Conservation (phyloP, 2,888 invertebrate genomes). For the Neoaliturus tenellus region DNA sequence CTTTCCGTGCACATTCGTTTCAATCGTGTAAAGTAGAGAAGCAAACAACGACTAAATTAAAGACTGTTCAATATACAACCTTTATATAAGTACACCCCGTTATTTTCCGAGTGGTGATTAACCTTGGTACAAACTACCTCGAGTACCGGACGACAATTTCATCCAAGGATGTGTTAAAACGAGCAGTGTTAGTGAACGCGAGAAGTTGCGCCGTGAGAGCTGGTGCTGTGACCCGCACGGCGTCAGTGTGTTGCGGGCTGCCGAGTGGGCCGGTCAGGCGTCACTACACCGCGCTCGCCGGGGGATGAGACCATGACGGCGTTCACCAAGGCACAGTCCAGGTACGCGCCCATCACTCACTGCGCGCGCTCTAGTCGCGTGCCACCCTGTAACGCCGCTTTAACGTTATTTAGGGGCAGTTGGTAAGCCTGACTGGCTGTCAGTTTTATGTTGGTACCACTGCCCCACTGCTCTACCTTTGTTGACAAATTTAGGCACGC, state of each 20-base stretch:
- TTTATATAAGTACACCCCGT: not conserved
- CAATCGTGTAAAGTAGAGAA: too few species aligned
- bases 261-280: conserved; percentile 14
- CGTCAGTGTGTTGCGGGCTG: conserved; percentile 32
- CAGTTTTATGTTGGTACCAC: conserved; percentile 23
- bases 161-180: conserved; percentile 17
- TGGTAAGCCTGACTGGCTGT: conserved; percentile 28
- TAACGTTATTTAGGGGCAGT: conserved; percentile 21
- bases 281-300: conserved; percentile 17
- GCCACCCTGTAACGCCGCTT: not conserved
- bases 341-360: not conserved
- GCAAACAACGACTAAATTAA: not conserved
- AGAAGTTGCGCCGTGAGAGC: conserved; percentile 4
- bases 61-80: not conserved
- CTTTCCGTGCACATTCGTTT: too few species aligned
- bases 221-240: not conserved
- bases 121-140: not conserved
- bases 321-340: conserved; percentile 24
- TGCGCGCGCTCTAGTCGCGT: conserved; percentile 25
- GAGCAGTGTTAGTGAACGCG: not conserved
- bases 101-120: not conserved
- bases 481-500: not conserved
- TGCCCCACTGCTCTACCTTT: conserved; percentile 22
- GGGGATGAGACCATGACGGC: conserved; percentile 22
- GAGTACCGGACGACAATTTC: not conserved